phyloP scores from a whole-genome alignment of 2,113 vertebrate genomes.

The Ranitomeya variabilis region DNA sequence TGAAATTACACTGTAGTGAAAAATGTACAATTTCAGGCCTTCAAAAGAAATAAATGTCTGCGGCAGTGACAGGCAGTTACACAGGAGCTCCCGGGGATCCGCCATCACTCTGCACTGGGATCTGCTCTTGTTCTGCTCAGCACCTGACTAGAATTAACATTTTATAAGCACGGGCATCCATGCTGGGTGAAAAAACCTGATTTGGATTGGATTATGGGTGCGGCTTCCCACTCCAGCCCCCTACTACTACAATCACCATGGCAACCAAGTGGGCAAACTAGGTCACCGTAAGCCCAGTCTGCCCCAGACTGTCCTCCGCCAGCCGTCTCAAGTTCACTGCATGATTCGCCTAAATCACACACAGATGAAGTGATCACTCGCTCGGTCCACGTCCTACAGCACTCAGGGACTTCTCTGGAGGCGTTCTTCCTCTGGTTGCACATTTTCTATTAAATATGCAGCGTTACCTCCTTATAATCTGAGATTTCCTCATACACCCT shows the following conservation, averaged over 20 bases:
- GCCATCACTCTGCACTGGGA: neutral
- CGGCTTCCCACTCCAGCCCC: neutral
- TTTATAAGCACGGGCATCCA: conserved; percentile 10
- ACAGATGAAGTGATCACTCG: conserved; percentile 1
- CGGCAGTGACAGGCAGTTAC: neutral
- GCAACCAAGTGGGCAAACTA: conserved; percentile 46
- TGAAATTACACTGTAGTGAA: neutral
- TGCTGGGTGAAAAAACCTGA: neutral
- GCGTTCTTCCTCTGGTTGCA: neutral
- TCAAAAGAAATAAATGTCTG: neutral
- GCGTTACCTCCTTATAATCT: neutral
- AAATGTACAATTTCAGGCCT: neutral
- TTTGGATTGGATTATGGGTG: conserved; percentile 18
- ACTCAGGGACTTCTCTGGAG: neutral
- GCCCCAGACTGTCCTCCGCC: conserved; percentile 5
- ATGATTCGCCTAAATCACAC: neutral
- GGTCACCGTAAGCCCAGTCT: conserved; percentile 17
- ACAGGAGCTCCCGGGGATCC: neutral
- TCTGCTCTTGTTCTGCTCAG: neutral
- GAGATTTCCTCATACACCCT: neutral
- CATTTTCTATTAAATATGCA: neutral
- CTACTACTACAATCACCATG: conserved; percentile 29
- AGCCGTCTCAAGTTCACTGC: conserved; percentile 13
- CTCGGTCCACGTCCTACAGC: neutral
- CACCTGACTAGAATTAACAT: conserved; percentile 35